Percentiles rank a stretch among this genome's conserved stretches.
These are phyloP conservation scores for Gorsachius magnificus DNA, from an alignment of 2,797 vertebrate genomes.

Conservation along the genomic window DNA sequence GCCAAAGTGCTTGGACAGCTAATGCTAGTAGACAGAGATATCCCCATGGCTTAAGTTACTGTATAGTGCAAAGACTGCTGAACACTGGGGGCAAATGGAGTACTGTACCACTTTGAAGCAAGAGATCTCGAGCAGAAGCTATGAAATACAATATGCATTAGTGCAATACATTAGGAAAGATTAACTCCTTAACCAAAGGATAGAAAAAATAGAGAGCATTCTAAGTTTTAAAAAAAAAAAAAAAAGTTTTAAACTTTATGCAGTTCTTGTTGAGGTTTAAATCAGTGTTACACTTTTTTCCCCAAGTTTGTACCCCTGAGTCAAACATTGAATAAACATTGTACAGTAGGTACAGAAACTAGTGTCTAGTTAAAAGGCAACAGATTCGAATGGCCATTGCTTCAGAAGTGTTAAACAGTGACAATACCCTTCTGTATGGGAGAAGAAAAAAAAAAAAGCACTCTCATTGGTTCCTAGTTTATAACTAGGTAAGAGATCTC, in stretches of 20 bases:
- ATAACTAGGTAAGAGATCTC: slow-evolving; percentile 5
- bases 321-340: slow-evolving; percentile 68
- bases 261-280: slow-evolving; percentile 60
- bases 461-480: slow-evolving; percentile 56
- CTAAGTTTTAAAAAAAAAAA: background rate
- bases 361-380: slow-evolving; percentile 54
- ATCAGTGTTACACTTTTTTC: slow-evolving; percentile 70
- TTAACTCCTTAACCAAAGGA: slow-evolving; percentile 5
- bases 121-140: background rate
- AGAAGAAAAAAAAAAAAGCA: background rate
- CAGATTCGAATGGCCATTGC: slow-evolving; percentile 19
- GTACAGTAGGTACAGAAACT: slow-evolving; percentile 75
- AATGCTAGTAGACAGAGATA: background rate
- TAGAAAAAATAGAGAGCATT: slow-evolving; percentile 3
- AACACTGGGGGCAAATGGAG: background rate
- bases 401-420: slow-evolving; percentile 34
- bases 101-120: slow-evolving; percentile 30
- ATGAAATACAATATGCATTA: slow-evolving; percentile 50
- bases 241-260: slow-evolving; percentile 22
- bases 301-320: slow-evolving; percentile 79
- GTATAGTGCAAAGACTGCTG: background rate
- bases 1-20: background rate
- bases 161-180: slow-evolving; percentile 46
- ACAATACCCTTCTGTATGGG: background rate
- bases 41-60: slow-evolving; percentile 9